These are phyloP conservation scores for Ophraella communa DNA, from an alignment of 2,888 invertebrate genomes.

Conservation along the genomic window DNA sequence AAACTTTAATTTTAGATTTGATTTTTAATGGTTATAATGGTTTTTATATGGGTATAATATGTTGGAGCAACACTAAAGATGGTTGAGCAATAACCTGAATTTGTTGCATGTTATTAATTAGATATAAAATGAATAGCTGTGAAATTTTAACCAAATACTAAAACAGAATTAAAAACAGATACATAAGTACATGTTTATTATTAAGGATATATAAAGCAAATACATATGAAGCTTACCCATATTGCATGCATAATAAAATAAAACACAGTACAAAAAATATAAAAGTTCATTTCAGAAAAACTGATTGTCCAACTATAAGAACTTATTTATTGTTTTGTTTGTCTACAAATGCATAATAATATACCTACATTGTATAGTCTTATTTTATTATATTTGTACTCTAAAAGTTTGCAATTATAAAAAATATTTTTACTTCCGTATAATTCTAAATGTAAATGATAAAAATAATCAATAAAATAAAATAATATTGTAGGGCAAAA, in stretches of 20 bases:
- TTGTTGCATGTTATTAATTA: too few species aligned
- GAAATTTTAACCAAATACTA: too few species aligned
- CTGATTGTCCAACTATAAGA: constrained; percentile 4
- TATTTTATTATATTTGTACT: constrained; percentile 7
- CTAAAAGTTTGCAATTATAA: background rate
- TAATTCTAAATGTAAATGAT: background rate
- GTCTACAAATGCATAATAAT: background rate
- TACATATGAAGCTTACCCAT: constrained; percentile 50
- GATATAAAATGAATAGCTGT: too few species aligned
- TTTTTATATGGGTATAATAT: too few species aligned
- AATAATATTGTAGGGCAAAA: too few species aligned
- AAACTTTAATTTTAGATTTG: too few species aligned
- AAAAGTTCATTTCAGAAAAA: constrained; percentile 4
- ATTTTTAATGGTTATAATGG: too few species aligned
- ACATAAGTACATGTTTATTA: constrained; percentile 7
- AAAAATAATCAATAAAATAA: too few species aligned
- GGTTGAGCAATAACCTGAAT: too few species aligned
- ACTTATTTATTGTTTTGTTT: background rate
- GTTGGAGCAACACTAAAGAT: too few species aligned
- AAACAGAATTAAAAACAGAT: too few species aligned
- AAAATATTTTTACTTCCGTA: constrained; percentile 1
- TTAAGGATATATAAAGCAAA: constrained; percentile 44
- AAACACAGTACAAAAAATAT: constrained; percentile 12
- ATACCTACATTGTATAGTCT: background rate
- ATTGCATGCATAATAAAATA: constrained; percentile 45